Percentiles rank a stretch among this genome's conserved stretches.
These are phyloP conservation scores for Theristicus caerulescens DNA, from an alignment of 2,113 vertebrate species.

Conservation along the genomic window DNA sequence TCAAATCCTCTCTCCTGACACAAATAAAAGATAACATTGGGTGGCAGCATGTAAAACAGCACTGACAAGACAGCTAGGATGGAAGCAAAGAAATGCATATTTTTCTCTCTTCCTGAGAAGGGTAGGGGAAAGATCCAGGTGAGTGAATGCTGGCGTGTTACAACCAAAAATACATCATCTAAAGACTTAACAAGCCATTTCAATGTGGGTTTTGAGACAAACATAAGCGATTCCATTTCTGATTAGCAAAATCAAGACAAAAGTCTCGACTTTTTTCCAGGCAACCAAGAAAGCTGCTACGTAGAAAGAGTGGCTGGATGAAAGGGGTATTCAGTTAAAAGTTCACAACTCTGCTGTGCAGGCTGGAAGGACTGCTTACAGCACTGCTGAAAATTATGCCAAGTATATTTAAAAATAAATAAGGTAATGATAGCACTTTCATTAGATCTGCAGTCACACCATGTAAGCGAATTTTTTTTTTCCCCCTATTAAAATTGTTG, in stretches of 20 bases:
- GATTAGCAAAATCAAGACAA: constrained; percentile 72
- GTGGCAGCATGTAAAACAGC: constrained; percentile 78
- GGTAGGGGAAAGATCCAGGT: constrained; percentile 2
- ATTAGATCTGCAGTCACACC: constrained; percentile 39
- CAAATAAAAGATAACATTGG: constrained; percentile 79
- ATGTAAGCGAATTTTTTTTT: constrained; percentile 34
- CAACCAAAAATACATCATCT: constrained; percentile 36
- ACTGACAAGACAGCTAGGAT: constrained; percentile 72
- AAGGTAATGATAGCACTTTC: constrained; percentile 54
- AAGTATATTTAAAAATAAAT: constrained; percentile 66
- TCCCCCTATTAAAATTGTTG: constrained; percentile 69
- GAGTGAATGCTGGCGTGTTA: neutral
- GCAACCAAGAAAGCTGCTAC: constrained; percentile 6
- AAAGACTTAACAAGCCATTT: constrained; percentile 52
- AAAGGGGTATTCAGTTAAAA: constrained; percentile 24
- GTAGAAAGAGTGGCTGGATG: neutral
- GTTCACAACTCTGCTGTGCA: neutral
- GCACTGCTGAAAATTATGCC: neutral
- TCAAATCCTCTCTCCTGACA: constrained; percentile 79
- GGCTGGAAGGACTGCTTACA: neutral
- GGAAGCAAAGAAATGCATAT: constrained; percentile 70
- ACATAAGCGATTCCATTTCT: constrained; percentile 54
- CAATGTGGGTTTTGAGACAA: constrained; percentile 10
- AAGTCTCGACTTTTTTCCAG: constrained; percentile 57
- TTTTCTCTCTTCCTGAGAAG: constrained; percentile 56